These are phyloP conservation scores for Phyto melanocephala DNA, from an alignment of 2,888 invertebrate species.

Conservation along the genomic window DNA sequence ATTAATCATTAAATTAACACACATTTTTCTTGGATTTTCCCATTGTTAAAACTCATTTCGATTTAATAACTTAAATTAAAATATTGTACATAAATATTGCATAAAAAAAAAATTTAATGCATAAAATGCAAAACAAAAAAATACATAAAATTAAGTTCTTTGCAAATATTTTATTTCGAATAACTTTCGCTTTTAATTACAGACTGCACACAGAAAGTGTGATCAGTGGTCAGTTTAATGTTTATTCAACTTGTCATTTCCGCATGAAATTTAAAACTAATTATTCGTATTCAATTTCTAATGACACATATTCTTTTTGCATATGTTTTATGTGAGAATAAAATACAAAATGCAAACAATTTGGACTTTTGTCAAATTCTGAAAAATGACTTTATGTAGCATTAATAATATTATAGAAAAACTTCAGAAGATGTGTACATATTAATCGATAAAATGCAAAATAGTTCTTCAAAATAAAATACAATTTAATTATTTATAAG, in stretches of 20 bases:
- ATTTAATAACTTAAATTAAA: not conserved
- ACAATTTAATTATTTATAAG: too few species aligned
- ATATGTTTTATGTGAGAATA: not conserved
- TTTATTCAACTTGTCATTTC: not conserved
- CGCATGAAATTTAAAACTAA: conserved; percentile 11
- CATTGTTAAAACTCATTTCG: not conserved
- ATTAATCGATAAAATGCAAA: not conserved
- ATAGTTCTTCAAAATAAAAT: not conserved
- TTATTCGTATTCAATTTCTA: not conserved
- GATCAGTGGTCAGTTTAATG: not conserved
- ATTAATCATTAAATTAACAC: too few species aligned
- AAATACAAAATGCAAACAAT: not conserved
- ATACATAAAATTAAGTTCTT: too few species aligned
- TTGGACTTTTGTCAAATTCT: not conserved
- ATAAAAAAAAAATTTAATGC: not conserved
- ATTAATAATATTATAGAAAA: not conserved
- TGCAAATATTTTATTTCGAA: not conserved
- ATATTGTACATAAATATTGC: not conserved
- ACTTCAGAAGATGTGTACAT: not conserved
- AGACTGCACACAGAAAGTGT: not conserved
- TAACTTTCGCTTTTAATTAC: conserved; percentile 17
- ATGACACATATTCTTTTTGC: not conserved
- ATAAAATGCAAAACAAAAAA: too few species aligned
- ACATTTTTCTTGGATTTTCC: not conserved
- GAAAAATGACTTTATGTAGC: not conserved